phyloP scores from a whole-genome alignment of 2,888 invertebrate species.

The Orchesella flavescens region DNA sequence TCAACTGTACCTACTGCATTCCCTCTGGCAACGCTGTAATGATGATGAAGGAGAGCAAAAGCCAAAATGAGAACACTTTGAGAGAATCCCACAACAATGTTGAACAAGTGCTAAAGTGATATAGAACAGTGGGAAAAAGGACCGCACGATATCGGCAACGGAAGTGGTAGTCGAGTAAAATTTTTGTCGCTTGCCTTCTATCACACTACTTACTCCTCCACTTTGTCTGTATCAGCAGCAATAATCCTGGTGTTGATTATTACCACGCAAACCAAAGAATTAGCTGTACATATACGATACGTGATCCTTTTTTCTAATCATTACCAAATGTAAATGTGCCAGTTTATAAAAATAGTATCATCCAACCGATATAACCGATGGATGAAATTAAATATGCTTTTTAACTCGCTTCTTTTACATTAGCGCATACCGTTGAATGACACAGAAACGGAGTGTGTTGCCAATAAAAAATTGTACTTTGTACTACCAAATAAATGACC shows the following conservation, averaged over 20 bases:
- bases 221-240: not conserved
- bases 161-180: conserved; percentile 29
- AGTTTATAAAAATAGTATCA: not conserved
- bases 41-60: conserved; percentile 24
- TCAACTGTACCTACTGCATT: not conserved
- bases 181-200: conserved; percentile 16
- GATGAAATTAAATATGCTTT: not conserved
- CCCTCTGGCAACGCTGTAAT: conserved; percentile 8
- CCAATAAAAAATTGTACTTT: not conserved
- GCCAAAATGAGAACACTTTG: conserved; percentile 31
- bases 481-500: not conserved
- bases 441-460: not conserved
- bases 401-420: conserved; percentile 13
- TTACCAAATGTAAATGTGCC: conserved; percentile 1
- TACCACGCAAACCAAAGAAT: not conserved
- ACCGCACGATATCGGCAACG: conserved; percentile 55
- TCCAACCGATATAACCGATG: not conserved
- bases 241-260: not conserved
- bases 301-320: not conserved
- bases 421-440: not conserved
- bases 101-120: conserved; percentile 17
- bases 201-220: not conserved
- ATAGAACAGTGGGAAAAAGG: conserved; percentile 48
- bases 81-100: not conserved
- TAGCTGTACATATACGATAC: not conserved